Base-by-base conservation (phyloP, 1,140 invertebrate genomes). In the Cydia strobilella region DNA sequence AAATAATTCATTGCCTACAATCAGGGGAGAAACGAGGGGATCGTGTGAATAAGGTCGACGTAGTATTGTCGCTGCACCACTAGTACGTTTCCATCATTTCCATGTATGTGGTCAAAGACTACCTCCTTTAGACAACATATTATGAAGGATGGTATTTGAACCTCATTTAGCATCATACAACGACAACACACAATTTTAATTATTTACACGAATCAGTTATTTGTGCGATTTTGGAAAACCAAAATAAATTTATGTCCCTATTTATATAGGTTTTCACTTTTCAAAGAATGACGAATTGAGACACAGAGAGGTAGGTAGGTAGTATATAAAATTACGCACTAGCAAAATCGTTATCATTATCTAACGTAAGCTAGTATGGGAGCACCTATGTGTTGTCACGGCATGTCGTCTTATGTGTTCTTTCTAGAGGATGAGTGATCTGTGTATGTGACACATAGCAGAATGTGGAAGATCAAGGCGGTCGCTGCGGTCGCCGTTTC, bases 11-110 rank as follows among this genome's bases (percentile, higher is more conserved):
- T 84, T 81, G 9, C 7, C 20, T 2, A 85, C 84, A 88, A 87
- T 84, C 85, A 80, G 81, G 80, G 83, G 79, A 85, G 85, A 89
- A 84, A 88, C 85, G 54, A 59, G 82, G 84, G 84, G 85, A 80
- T 81, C 86, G 88, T 90, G 90, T 82, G 89, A 92, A 92, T 84
- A 89, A 83, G 88, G 88, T 89, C 90, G 84, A 82, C 82, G 81
- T 80, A 81, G 80, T 78, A 89, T 90, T 92, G 90, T 92, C 83
- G 84, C 82, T 79, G 80, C 76, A 75, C 84, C 84, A 88, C 85
- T 84, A 77, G 72, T 80, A 80, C 83, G 82, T 85, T 84, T 85
- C 83, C 82, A 76, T 23, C 54, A 59, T 35, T 66, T n/a, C n/a
- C n/a, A n/a, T n/a, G n/a, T 78, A 75, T 75, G 69, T 75, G 59